A percentile compares a stretch with the other conserved stretches of the same genome.
Conservation (phyloP, 2,113 vertebrate species). For the Myiozetetes cayanensis region DNA sequence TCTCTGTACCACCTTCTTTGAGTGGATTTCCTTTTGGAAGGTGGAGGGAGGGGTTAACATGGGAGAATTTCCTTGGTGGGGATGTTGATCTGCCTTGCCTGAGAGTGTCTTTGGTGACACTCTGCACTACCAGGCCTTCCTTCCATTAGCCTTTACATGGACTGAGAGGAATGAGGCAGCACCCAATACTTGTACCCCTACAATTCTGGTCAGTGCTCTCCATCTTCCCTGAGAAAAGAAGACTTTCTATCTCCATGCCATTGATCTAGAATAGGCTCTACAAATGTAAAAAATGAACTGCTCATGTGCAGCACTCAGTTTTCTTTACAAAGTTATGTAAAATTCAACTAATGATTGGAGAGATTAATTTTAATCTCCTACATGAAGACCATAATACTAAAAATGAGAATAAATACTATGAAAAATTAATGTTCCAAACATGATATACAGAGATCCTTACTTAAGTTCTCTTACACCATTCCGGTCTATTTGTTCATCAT, state of each 20-base stretch:
- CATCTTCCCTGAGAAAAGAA: background rate
- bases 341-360: background rate
- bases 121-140: background rate
- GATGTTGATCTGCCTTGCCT: background rate
- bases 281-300: background rate
- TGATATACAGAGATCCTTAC: background rate
- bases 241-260: background rate
- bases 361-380: background rate
- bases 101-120: background rate
- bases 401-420: background rate
- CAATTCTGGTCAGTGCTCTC: background rate
- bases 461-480: slow-evolving; percentile 13
- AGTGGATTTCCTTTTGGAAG: background rate
- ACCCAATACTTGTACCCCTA: fast-evolving
- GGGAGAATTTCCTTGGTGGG: background rate
- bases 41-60: background rate
- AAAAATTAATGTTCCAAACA: background rate
- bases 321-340: background rate
- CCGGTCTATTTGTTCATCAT: slow-evolving; percentile 12
- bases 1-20: background rate
- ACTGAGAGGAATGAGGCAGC: background rate
- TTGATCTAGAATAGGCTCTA: background rate
- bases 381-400: background rate
- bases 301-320: fast-evolving
- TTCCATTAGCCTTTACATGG: background rate